phyloP scores from a whole-genome alignment of 2,113 vertebrate species.

The Apodemus sylvaticus region DNA sequence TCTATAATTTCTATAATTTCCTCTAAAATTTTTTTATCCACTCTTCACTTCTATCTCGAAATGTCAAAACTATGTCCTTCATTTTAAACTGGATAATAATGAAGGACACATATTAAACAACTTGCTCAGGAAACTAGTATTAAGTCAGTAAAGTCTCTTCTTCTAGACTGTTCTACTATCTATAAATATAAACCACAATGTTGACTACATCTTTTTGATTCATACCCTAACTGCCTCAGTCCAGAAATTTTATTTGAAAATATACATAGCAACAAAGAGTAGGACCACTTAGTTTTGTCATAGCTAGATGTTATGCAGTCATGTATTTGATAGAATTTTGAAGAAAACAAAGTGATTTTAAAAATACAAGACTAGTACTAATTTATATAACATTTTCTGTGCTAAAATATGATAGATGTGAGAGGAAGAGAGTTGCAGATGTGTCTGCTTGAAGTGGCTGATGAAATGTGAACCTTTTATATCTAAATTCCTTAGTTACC shows the following conservation, averaged over 20 bases:
- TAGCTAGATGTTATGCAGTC: neutral
- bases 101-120: neutral
- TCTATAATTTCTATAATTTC: neutral
- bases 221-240: neutral
- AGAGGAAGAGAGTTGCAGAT: fast-evolving
- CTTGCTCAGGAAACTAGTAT: neutral
- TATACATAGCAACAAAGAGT: neutral
- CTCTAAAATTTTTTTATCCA: neutral
- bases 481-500: neutral
- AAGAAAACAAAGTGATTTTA: neutral
- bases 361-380: neutral
- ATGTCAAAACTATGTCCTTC: neutral
- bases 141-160: neutral
- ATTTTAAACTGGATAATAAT: neutral
- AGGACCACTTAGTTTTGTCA: neutral
- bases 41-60: neutral
- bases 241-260: neutral
- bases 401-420: neutral
- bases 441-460: neutral
- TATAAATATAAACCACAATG: neutral
- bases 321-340: neutral
- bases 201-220: neutral
- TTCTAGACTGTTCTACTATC: neutral
- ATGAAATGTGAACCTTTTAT: fast-evolving
- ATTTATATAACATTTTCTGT: neutral